Conservation (phyloP, 2,888 invertebrate species). For the Epicampocera succincta region DNA sequence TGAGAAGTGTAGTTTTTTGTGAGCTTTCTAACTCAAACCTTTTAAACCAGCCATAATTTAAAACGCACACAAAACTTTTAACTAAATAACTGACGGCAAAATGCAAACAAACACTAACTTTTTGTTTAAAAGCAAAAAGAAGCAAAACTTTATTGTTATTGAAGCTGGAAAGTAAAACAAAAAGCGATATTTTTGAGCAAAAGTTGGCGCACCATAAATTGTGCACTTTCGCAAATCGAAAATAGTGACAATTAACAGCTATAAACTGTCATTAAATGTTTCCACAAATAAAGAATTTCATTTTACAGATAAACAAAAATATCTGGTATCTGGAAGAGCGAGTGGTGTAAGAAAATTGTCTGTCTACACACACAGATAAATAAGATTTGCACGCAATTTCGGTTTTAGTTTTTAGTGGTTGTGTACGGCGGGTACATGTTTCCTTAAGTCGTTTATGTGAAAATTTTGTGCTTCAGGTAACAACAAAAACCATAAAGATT, state of each 20-base stretch:
- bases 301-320: neutral
- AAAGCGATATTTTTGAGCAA: neutral
- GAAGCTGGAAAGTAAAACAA: constrained; percentile 6
- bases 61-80: constrained; percentile 20
- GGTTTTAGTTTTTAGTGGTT: neutral
- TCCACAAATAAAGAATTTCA: constrained; percentile 35
- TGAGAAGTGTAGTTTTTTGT: no score
- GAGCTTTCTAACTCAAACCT: neutral
- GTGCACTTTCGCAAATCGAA: constrained; percentile 15
- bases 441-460: constrained; percentile 41
- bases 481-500: neutral
- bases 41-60: constrained; percentile 15
- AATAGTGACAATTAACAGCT: constrained; percentile 60
- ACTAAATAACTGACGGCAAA: neutral
- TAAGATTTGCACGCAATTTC: constrained; percentile 29
- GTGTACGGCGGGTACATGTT: constrained; percentile 2
- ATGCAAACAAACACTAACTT: constrained; percentile 6
- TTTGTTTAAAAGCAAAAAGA: neutral
- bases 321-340: neutral
- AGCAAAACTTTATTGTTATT: neutral
- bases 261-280: constrained; percentile 57
- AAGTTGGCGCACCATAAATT: constrained; percentile 4
- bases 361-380: neutral
- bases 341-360: no score
- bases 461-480: constrained; percentile 23